phyloP scores from a whole-genome alignment of 2,113 vertebrate genomes.

The Glaucomys volans region DNA sequence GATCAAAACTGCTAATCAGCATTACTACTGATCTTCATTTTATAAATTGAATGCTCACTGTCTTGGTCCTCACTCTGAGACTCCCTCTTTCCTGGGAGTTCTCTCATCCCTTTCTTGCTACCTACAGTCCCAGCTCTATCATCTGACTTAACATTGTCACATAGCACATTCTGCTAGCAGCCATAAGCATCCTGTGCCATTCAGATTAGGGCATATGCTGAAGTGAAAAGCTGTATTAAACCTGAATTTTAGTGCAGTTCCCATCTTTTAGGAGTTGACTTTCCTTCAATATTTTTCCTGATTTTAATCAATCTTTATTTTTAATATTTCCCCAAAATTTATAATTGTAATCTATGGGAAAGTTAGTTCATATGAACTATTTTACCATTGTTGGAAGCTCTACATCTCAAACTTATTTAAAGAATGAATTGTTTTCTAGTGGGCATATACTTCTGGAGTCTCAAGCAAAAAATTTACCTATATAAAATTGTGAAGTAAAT shows the following conservation, averaged over 20 bases:
- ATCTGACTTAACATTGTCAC: neutral
- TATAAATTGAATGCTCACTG: neutral
- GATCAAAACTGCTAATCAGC: neutral
- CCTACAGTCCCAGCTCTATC: neutral
- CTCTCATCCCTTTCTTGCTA: neutral
- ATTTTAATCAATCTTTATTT: neutral
- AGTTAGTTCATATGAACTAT: neutral
- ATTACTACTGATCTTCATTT: neutral
- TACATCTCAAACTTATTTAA: slow-evolving; percentile 26
- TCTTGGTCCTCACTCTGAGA: neutral
- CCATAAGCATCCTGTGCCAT: neutral
- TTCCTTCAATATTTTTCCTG: neutral
- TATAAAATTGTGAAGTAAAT: neutral
- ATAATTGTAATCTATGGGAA: neutral
- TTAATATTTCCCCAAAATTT: neutral
- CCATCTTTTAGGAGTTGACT: neutral
- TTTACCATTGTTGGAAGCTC: slow-evolving; percentile 4
- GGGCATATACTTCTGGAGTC: neutral
- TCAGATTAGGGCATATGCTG: neutral
- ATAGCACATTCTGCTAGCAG: neutral
- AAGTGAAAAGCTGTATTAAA: neutral
- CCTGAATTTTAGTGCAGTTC: neutral
- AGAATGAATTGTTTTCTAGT: slow-evolving; percentile 15
- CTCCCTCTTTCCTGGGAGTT: neutral
- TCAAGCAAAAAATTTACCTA: neutral